Evolutionary conservation across 1,140 invertebrate genomes (phyloP), one percentile per base, ranked within the genome.

Genomic region (Octopus bimaculoides): DNA sequence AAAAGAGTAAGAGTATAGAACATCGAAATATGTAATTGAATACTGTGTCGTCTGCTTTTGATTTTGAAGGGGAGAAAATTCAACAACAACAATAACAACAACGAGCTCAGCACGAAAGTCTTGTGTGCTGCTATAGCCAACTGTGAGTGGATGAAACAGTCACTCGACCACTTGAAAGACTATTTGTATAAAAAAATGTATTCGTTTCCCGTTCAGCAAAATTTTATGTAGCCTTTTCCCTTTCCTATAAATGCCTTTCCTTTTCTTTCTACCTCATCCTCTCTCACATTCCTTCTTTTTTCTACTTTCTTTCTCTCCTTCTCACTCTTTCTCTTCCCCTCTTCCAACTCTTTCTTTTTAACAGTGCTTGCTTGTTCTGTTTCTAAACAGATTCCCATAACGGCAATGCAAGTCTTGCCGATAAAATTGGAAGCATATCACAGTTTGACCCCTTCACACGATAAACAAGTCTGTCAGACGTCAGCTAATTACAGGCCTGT

Each of bases 201-300:
- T 61, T 61, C 9, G 17, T 12, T 61, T 61, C 9, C 9, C 17
- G 9, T 12, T 9, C 9, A 12, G 17, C 9, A 61, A 61, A 0
- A 61, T 12, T 12, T 12, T 61, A 61, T 61, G 1, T 61, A 61
- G 17, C 61, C 78, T 77, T 20, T 81, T 83, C 26, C 54, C 77
- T 41, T 54, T 53, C 14, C 20, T 20, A 52, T 41, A 54, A 41
- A 20, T 9, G 6, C 4, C n/a, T 41, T 7, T 76, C n/a, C 17
- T 10, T 52, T 4, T 10, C 20, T 10, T 75, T 14, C 9, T 26
- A 12, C 5, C 52, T 14, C 54, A 41, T 41, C 26, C 26, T 41
- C 0, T 41, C 26, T 41, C 26, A 41, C 26, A 41, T 41, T 41
- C 26, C 26, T 41, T 61, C 10, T 5, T 0, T 56, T 10, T 4